Base-by-base conservation (phyloP, 2,888 invertebrate genomes). In the Itoplectis maculator region DNA sequence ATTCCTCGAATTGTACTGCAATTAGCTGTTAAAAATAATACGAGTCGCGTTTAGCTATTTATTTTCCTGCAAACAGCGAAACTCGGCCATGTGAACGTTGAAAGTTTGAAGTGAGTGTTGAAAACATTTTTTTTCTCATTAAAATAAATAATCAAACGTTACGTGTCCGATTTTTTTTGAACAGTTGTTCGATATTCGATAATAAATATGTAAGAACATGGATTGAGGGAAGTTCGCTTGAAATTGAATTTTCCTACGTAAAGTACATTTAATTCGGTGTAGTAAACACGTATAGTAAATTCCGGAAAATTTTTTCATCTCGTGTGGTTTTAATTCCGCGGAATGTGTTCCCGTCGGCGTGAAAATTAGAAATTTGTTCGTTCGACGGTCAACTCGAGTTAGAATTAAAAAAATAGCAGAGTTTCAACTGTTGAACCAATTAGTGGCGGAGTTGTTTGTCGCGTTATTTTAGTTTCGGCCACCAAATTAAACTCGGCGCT, bases 401-500 rank as follows among this genome's bases (percentile, higher is more conserved):
- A 61, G 37, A 59, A 59, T n/a, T 5, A 29, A 29, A 29, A 29
- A 29, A 29, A 29, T 3, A 29, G 5, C 29, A 5, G 3, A 15
- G 35, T 6, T 61, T 18, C 61, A 61, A 61, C 61, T 61, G 61
- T 37, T 37, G 61, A 37, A 61, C 37, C 37, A 61, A 61, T 61
- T 37, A 37, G 61, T 18, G 9, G 0, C 61, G 61, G 40, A 35
- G 37, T 73, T 49, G 63, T 63, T 63, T 51, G 49, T 40, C 49
- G 13, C 49, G 45, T 54, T 56, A 47, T 59, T 69, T 61, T 49
- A 69, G 51, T 77, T 77, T 69, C 61, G 69, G 49, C 18, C 59
- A 69, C 69, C 29, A 69, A 77, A 77, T 77, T 77, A 61, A 61
- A 77, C n/a, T 49, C 69, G 61, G 66, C 37, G 77, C 49, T 69